Evolutionary conservation across 2,888 invertebrate species (phyloP), one percentile per base, ranked within the genome.

Genomic region (Polydrusus tereticollis): DNA sequence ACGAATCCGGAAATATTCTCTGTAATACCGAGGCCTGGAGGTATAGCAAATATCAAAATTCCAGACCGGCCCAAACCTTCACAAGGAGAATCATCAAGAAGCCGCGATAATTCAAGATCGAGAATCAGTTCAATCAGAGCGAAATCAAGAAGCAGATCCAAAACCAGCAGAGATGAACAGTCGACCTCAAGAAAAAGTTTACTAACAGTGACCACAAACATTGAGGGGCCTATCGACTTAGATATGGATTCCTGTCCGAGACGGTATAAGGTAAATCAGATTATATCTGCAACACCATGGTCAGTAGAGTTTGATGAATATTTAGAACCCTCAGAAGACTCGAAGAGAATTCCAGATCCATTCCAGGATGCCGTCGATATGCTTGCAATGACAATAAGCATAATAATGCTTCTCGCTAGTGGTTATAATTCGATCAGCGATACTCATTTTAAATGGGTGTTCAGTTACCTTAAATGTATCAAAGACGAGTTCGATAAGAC

Each of bases 381-480:
- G 78, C 57, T 78, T 10, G 75, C 76, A 7, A 75, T 78, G 41
- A 63, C 73, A 6, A 69, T 79, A 8, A 78, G 77, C 20, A 75
- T 75, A 14, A 63, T 78, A 20, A 78, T 79, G 74, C 67, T 78
- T 33, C 50, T 79, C 38, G 77, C 78, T 0, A 63, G 66, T 33
- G 71, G 71, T 8, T 57, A 71, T 7, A 20, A 67, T 5, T 43
- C 65, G 4, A 76, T 79, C 18, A 64, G 68, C 2, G 43, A 76
- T 0, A 72, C 74, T 12, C 74, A 78, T 29, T 43, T 72, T 7
- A 60, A 57, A 5, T 79, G 77, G 78, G 74, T 78, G 2, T 55
- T 60, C 0, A 76, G 74, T 33, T 79, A 78, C 45, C 55, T 79
- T 43, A 74, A 74, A n/a, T 77, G 77, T 64, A 77, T 79, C 12